Evolutionary conservation across 2,797 vertebrate species (phyloP).

Genomic region (Acridotheres tristis): DNA sequence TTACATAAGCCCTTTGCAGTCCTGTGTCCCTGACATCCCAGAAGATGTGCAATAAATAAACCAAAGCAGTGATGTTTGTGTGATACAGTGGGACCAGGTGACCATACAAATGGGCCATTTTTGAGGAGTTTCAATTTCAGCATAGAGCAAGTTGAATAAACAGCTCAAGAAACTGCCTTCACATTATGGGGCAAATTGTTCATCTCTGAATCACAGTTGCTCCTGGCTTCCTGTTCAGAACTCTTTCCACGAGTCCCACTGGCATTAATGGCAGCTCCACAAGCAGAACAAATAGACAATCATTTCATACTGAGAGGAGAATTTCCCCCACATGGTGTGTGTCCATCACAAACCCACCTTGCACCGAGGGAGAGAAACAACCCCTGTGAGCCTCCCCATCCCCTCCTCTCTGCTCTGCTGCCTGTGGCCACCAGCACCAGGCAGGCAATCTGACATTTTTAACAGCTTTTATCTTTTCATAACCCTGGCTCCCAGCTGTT

Average conservation of each 20-base stretch:
- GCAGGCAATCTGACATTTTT: constrained; percentile 7
- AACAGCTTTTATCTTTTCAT: constrained; percentile 9
- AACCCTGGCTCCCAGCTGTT: neutral
- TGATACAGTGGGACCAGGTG: neutral
- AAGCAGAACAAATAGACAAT: constrained; percentile 66
- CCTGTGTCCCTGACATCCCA: neutral
- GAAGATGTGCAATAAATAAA: neutral
- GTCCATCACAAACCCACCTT: constrained; percentile 5
- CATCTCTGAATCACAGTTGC: constrained; percentile 51
- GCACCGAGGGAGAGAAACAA: neutral
- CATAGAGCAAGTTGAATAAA: neutral
- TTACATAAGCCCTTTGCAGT: neutral
- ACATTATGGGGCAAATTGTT: constrained; percentile 55
- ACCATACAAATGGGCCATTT: neutral
- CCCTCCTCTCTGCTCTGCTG: neutral
- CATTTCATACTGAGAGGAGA: constrained; percentile 53
- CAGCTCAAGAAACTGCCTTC: constrained; percentile 5
- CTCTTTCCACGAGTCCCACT: neutral
- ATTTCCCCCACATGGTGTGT: constrained; percentile 27
- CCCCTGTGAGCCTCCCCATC: neutral
- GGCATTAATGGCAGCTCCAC: constrained; percentile 34
- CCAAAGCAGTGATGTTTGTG: neutral
- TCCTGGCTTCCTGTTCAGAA: neutral
- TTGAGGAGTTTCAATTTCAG: neutral
- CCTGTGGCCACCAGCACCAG: neutral